These are phyloP conservation scores for Gnatocerus cornutus DNA, from an alignment of 2,888 invertebrate genomes.

Conservation along the genomic window DNA sequence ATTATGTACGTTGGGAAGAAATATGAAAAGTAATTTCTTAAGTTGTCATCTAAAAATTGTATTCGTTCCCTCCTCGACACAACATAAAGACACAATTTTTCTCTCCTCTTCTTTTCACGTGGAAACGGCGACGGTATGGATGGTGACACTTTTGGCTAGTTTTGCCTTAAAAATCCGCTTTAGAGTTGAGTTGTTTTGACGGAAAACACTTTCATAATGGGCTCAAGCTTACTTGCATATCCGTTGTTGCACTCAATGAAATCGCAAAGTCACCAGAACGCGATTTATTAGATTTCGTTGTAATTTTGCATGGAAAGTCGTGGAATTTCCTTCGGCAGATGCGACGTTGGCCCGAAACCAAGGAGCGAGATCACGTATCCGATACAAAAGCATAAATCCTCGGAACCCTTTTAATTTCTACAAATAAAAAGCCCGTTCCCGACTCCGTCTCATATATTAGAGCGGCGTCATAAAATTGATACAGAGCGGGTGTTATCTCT, in stretches of 20 bases:
- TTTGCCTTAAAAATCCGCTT: too few relatives aligned
- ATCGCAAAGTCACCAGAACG: not conserved
- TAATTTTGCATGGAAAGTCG: not conserved
- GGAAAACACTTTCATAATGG: too few relatives aligned
- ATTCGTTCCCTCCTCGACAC: too few relatives aligned
- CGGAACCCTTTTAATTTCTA: slow-evolving; percentile 20
- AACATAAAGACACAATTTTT: too few relatives aligned
- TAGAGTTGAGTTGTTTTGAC: too few relatives aligned
- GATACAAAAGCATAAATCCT: slow-evolving; percentile 22
- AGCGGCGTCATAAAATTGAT: not conserved
- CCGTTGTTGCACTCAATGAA: not conserved
- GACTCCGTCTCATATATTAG: slow-evolving; percentile 12
- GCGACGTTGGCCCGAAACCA: slow-evolving; percentile 6
- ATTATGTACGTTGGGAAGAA: too few relatives aligned
- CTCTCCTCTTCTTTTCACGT: too few relatives aligned
- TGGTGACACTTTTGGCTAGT: too few relatives aligned
- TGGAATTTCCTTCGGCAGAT: slow-evolving; percentile 2
- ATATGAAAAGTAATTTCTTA: too few relatives aligned
- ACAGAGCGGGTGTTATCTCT: not conserved
- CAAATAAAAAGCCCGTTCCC: slow-evolving; percentile 13
- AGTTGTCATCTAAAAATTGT: too few relatives aligned
- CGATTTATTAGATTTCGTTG: not conserved
- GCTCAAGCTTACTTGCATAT: too few relatives aligned
- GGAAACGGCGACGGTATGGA: too few relatives aligned
- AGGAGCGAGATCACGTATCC: slow-evolving; percentile 12